Evolutionary conservation across 1,140 invertebrate genomes (phyloP).

Genomic region (Hyphantria cunea): DNA sequence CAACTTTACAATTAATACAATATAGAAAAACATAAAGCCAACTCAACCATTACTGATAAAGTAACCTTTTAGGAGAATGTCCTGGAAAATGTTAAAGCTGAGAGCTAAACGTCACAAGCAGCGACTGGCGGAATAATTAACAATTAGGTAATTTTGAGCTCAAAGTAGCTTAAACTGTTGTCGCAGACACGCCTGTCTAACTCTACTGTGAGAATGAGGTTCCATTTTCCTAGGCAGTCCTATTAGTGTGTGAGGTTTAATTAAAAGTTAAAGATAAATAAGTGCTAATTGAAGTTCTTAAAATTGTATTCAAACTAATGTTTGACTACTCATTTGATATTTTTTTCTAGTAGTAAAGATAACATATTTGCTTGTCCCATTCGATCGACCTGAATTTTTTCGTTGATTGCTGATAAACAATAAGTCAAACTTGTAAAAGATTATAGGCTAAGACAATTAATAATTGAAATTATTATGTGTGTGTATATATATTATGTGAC

Average conservation of each 20-base stretch:
- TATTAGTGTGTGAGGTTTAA: no score
- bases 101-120: conserved; percentile 3
- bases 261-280: no score
- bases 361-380: no score
- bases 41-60: neutral
- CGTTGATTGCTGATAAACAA: no score
- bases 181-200: conserved; percentile 7
- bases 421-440: no score
- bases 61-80: neutral
- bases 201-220: neutral
- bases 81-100: conserved; percentile 11
- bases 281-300: no score
- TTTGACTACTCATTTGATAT: neutral
- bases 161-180: conserved; percentile 12
- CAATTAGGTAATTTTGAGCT: conserved; percentile 24
- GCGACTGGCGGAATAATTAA: conserved; percentile 5
- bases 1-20: neutral
- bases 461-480: no score
- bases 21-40: conserved; percentile 7
- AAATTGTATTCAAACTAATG: neutral
- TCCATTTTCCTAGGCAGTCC: no score
- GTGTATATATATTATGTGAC: no score
- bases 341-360: no score
- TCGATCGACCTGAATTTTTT: no score
- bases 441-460: no score